Evolutionary conservation across 2,113 vertebrate species (phyloP), one percentile per base, ranked within the genome.

Genomic region (Euleptes europaea): DNA sequence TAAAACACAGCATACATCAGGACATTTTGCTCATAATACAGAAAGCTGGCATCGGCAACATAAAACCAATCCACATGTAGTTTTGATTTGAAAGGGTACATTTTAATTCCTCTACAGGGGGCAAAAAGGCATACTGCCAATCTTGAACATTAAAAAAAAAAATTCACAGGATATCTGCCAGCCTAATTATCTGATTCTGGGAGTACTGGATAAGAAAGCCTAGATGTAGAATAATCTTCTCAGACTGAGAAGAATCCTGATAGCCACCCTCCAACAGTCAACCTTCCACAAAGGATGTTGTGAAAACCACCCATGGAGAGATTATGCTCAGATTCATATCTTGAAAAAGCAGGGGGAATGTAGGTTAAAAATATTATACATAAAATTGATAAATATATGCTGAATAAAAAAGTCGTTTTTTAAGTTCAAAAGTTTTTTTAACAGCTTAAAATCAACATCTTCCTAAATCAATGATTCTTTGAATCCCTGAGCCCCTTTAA

Each of bases 21-120:
- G 94, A 42, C 57, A 76, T 31, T 74, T 84, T 89, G 33, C 74
- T 86, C 73, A 79, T 40, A 74, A 60, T 84, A 63, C 5, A 87
- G 54, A 69, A 67, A 0, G 4, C 31, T 90, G 82, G 80, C 80
- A 80, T 70, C 73, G 91, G 35, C 44, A 67, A 84, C 87, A 88
- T 2, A 2, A 80, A 88, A 85, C 70, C 67, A 87, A 12, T 90
- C 84, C 65, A 60, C 73, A 38, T 84, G 84, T 85, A 82, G 11
- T 44, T 49, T 82, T 76, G 23, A 73, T 49, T 82, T 76, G n/a
- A 73, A n/a, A 60, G 5, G 12, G 28, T 42, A 72, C 23, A n/a
- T 31, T 60, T 80, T 73, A 38, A 35, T 65, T 66, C 42, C 49
- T 84, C 88, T 90, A 84, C 85, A 86, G 63, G 90, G 77, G 88